These are phyloP conservation scores for Heteropelma amictum DNA, from an alignment of 2,888 invertebrate genomes.

Conservation along the genomic window DNA sequence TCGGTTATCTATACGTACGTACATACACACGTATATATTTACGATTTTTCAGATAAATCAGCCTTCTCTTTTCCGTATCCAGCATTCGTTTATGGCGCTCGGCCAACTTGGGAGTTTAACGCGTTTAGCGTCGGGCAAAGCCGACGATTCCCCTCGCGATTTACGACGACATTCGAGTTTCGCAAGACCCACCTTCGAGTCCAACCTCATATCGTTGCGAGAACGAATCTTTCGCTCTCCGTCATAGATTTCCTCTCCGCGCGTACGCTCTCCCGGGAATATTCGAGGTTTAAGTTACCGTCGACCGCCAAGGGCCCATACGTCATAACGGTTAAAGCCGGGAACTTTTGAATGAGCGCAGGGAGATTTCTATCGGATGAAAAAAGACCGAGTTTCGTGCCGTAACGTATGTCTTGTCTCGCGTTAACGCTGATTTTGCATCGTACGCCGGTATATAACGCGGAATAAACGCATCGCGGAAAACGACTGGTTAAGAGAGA, in stretches of 20 bases:
- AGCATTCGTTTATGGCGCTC: conserved; percentile 4
- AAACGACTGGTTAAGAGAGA: conserved; percentile 1
- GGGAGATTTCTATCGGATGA: conserved; percentile 44
- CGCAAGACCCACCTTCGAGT: conserved; percentile 41
- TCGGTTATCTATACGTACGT: too few relatives aligned
- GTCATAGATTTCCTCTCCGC: conserved; percentile 9
- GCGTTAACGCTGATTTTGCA: conserved; percentile 31
- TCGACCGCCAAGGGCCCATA: conserved; percentile 35
- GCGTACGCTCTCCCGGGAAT: neutral
- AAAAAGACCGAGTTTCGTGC: conserved; percentile 29
- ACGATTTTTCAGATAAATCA: conserved; percentile 21
- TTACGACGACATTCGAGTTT: conserved; percentile 37
- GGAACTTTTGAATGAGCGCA: conserved; percentile 31
- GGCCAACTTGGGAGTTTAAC: neutral
- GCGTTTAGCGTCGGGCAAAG: neutral
- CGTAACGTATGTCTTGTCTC: neutral
- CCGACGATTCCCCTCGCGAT: conserved; percentile 28
- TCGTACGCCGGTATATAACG: neutral
- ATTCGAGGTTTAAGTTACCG: conserved; percentile 32
- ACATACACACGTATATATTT: neutral
- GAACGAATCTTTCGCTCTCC: conserved; percentile 5
- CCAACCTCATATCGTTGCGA: conserved; percentile 28
- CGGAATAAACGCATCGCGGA: conserved; percentile 14
- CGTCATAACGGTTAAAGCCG: conserved; percentile 38
- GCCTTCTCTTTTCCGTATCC: neutral